These are phyloP conservation scores for Euthynnus affinis DNA, from an alignment of 2,797 vertebrate genomes.

Conservation along the genomic window DNA sequence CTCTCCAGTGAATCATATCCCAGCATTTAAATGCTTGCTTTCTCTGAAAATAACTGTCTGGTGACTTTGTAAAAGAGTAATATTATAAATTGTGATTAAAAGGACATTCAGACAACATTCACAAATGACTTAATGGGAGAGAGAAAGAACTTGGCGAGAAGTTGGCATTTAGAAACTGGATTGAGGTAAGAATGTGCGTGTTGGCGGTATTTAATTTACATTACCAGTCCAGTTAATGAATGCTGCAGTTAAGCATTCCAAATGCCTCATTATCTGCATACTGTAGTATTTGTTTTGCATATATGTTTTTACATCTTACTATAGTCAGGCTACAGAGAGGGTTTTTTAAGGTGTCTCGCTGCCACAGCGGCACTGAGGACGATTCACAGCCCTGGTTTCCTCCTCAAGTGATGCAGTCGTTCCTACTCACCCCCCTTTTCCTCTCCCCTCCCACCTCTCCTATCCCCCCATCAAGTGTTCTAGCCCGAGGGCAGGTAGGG, in stretches of 20 bases:
- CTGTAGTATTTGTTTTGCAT: constrained; percentile 84
- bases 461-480: constrained; percentile 33
- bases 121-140: constrained; percentile 55
- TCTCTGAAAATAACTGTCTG: constrained; percentile 33
- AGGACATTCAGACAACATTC: constrained; percentile 62
- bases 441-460: constrained; percentile 57
- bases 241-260: constrained; percentile 56
- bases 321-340: constrained; percentile 80
- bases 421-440: constrained; percentile 47
- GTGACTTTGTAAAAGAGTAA: constrained; percentile 49
- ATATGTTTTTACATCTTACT: constrained; percentile 84
- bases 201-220: constrained; percentile 51
- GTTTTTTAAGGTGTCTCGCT: constrained; percentile 61
- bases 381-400: constrained; percentile 57
- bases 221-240: constrained; percentile 59
- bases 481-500: constrained; percentile 96
- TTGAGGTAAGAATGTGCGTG: constrained; percentile 79
- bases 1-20: constrained; percentile 50
- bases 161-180: constrained; percentile 64
- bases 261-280: constrained; percentile 81
- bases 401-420: constrained; percentile 55
- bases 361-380: constrained; percentile 44
- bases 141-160: constrained; percentile 55
- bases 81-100: constrained; percentile 57
- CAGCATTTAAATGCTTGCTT: constrained; percentile 24